These are phyloP conservation scores for Halocaridina rubra DNA, from an alignment of 2,888 invertebrate species.

Conservation along the genomic window DNA sequence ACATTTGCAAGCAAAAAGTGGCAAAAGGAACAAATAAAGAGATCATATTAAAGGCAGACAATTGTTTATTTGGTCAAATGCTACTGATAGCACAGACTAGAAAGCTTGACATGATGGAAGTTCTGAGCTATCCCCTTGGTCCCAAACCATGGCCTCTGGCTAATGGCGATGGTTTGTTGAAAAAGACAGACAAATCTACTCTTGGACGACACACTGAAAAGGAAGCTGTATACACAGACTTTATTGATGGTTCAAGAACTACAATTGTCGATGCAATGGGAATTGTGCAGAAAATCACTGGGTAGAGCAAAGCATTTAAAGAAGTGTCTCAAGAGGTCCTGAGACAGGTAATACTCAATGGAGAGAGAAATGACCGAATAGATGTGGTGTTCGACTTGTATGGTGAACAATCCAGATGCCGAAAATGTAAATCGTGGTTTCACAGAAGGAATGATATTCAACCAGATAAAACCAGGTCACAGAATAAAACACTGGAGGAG, in stretches of 20 bases:
- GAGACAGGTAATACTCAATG: constrained; percentile 5
- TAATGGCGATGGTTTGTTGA: not conserved
- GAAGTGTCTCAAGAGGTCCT: constrained; percentile 1
- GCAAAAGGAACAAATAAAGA: not conserved
- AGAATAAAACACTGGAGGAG: constrained; percentile 12
- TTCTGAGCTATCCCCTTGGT: constrained; percentile 8
- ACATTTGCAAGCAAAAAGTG: not conserved
- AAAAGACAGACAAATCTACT: not conserved
- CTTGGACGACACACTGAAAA: not conserved
- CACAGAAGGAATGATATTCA: not conserved
- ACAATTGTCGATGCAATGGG: not conserved
- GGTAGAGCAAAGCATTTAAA: not conserved
- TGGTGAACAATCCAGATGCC: not conserved
- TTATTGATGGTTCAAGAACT: not conserved
- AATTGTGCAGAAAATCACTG: constrained; percentile 2
- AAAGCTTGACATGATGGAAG: constrained; percentile 3
- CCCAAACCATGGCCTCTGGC: not conserved
- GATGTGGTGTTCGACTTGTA: not conserved
- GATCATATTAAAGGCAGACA: not conserved
- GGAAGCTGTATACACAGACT: not conserved
- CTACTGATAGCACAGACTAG: constrained; percentile 12
- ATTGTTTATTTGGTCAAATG: not conserved
- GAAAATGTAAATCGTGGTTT: not conserved
- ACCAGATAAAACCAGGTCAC: not conserved
- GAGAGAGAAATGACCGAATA: not conserved